Percentiles rank a stretch among this genome's conserved stretches.
Evolutionary conservation across 2,797 vertebrate genomes (phyloP).

Genomic region (Lacerta bilineata): DNA sequence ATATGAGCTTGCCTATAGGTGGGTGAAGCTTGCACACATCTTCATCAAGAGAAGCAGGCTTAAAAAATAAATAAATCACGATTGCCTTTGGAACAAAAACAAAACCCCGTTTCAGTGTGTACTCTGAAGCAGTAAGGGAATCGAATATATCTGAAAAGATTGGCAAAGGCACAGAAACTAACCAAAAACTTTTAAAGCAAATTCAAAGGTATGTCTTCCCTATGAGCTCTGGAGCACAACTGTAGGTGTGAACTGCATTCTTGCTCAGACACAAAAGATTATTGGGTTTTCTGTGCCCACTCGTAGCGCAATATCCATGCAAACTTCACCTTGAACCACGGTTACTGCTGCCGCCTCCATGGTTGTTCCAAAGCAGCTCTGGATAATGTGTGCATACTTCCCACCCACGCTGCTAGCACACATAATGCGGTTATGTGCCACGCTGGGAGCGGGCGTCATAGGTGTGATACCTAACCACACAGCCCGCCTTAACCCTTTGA

Average conservation of each 20-base stretch:
- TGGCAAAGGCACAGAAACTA: not conserved
- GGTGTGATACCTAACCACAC: not conserved
- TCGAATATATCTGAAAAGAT: not conserved
- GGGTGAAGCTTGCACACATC: not conserved
- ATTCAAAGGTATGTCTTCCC: not conserved
- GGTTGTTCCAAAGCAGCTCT: not conserved
- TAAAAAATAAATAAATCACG: not conserved
- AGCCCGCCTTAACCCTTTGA: not conserved
- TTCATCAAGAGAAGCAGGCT: not conserved
- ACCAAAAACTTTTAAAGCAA: not conserved
- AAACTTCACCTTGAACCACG: not conserved
- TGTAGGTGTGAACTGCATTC: not conserved
- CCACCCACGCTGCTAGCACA: not conserved
- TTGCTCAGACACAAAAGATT: too few species aligned
- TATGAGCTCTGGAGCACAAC: too few species aligned
- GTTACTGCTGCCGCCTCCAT: not conserved
- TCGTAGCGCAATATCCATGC: not conserved
- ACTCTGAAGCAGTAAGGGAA: not conserved
- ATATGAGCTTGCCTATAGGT: not conserved
- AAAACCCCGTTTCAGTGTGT: too few species aligned
- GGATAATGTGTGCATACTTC: not conserved
- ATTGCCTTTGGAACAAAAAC: not conserved
- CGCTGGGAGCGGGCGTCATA: too few species aligned
- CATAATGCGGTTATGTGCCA: not conserved
- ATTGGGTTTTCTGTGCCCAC: not conserved